phyloP scores from a whole-genome alignment of 2,888 invertebrate species.

The Ectobius pallidus region DNA sequence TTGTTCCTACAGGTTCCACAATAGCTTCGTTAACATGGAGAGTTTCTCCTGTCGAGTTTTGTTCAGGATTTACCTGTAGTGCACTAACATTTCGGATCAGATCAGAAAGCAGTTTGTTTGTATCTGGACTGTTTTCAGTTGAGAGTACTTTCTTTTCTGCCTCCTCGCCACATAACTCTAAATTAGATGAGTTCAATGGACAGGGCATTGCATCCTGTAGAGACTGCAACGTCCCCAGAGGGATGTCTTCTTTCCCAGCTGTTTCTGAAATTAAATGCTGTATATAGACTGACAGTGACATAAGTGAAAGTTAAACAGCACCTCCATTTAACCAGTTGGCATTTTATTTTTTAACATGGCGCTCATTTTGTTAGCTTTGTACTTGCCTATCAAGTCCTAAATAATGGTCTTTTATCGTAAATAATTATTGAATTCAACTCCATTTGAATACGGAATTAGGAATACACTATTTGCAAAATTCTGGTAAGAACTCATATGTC shows the following conservation, averaged over 20 bases:
- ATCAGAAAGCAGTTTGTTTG: too few relatives aligned
- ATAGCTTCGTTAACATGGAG: not conserved
- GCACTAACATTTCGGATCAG: not conserved
- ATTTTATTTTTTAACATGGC: not conserved
- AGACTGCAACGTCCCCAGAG: not conserved
- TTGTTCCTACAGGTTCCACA: not conserved
- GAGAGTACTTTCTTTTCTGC: not conserved
- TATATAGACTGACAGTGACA: not conserved
- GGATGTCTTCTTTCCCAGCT: not conserved
- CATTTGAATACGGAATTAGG: not conserved
- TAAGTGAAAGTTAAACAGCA: not conserved
- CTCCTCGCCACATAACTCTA: not conserved
- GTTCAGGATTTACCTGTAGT: not conserved
- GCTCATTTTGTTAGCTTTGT: not conserved
- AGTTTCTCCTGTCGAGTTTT: not conserved
- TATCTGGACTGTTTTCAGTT: too few relatives aligned
- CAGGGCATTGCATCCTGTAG: not conserved
- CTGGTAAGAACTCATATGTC: too few relatives aligned
- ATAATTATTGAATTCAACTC: not conserved
- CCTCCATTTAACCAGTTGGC: not conserved
- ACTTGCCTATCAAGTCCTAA: not conserved
- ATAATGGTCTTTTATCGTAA: too few relatives aligned
- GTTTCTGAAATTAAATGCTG: not conserved
- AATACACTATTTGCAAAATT: too few relatives aligned
- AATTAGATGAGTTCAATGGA: not conserved